Evolutionary conservation across 2,888 invertebrate species (phyloP).

Genomic region (Galeopsomyia nigrocyanea): DNA sequence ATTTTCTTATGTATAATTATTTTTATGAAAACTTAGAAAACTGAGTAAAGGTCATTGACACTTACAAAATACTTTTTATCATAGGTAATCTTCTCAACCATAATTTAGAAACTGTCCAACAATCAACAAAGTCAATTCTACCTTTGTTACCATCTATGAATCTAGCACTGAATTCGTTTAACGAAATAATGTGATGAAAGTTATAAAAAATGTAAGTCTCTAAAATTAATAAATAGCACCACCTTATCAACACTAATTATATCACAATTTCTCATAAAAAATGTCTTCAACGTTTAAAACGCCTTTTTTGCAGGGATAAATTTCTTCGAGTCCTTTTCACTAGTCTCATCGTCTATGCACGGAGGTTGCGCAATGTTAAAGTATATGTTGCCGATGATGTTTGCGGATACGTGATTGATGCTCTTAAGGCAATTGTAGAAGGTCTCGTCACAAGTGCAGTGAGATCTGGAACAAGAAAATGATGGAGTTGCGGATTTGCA

Average conservation of each 20-base stretch:
- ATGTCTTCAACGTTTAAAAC: constrained; percentile 44
- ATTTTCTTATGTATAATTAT: constrained; percentile 6
- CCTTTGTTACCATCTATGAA: constrained; percentile 49
- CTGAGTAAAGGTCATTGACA: neutral
- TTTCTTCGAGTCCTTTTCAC: constrained; percentile 44
- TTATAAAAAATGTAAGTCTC: constrained; percentile 22
- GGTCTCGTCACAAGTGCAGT: constrained; percentile 88
- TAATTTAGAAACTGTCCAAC: constrained; percentile 44
- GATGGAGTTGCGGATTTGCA: neutral
- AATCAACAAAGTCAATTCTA: constrained; percentile 47
- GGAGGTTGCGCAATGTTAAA: constrained; percentile 86
- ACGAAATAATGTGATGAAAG: constrained; percentile 14
- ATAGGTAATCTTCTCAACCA: constrained; percentile 65
- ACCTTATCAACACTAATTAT: constrained; percentile 24
- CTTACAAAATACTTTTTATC: constrained; percentile 40
- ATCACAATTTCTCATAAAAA: constrained; percentile 27
- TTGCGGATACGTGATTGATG: constrained; percentile 79
- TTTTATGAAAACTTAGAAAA: neutral
- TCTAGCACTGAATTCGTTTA: constrained; percentile 45
- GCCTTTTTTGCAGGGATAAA: constrained; percentile 54
- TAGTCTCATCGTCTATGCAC: constrained; percentile 74
- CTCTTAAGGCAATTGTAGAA: constrained; percentile 86
- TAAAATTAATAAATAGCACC: constrained; percentile 37
- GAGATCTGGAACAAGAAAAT: constrained; percentile 73
- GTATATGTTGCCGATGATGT: constrained; percentile 86